A percentile compares a stretch with the other conserved stretches of the same genome.
Evolutionary conservation across 2,113 vertebrate genomes (phyloP).

Genomic region (Grallaria varia): DNA sequence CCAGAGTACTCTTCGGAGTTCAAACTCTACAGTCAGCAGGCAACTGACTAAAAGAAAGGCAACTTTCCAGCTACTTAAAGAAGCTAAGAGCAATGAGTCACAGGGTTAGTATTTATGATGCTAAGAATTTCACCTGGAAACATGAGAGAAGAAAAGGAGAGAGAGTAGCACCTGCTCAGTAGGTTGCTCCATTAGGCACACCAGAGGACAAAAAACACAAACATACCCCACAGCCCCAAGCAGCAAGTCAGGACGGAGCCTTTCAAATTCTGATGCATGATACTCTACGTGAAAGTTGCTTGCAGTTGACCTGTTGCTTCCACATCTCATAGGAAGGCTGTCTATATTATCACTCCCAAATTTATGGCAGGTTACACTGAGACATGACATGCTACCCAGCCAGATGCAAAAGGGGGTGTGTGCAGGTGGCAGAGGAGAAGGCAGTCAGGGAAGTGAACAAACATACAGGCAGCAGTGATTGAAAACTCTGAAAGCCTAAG

Average conservation of each 20-base stretch:
- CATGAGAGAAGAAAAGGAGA: background rate
- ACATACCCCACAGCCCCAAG: background rate
- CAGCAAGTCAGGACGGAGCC: background rate
- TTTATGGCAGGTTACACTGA: background rate
- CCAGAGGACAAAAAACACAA: background rate
- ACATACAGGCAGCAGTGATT: background rate
- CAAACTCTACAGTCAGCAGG: background rate
- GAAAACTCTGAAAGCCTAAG: constrained; percentile 39
- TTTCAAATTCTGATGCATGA: background rate
- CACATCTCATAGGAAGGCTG: background rate
- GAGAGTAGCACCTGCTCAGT: background rate
- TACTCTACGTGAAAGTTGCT: background rate
- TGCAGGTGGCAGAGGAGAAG: background rate
- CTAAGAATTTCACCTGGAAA: background rate
- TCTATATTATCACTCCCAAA: background rate
- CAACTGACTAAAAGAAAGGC: background rate
- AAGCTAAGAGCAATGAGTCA: background rate
- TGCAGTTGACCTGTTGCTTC: background rate
- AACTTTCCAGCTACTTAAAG: background rate
- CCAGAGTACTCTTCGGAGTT: background rate
- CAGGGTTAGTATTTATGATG: background rate
- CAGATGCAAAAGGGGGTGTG: background rate
- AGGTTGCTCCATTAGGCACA: background rate
- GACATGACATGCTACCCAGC: background rate
- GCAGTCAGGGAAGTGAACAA: background rate